Conservation (phyloP, 2,113 vertebrate genomes). For the Spea bombifrons region DNA sequence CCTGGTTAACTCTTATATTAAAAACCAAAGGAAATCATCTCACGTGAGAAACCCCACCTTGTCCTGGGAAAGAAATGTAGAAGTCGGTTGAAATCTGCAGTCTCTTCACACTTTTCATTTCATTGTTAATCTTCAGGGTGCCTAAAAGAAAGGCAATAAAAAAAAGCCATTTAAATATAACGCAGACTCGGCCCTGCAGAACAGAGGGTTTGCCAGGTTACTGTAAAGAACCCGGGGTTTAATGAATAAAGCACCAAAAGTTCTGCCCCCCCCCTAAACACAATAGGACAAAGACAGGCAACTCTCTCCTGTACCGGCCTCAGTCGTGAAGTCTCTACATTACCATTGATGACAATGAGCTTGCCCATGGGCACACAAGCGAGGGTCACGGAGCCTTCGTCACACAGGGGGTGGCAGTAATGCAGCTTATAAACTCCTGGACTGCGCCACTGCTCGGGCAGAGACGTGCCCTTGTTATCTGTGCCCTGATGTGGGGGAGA, state of each 20-base stretch:
- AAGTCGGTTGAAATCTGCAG: slow-evolving; percentile 74
- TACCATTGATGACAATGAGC: slow-evolving; percentile 81
- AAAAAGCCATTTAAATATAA: too few relatives aligned
- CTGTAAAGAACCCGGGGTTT: too few relatives aligned
- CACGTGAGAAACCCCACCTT: slow-evolving; percentile 65
- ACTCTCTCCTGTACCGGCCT: too few relatives aligned
- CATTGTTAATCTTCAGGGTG: slow-evolving; percentile 73
- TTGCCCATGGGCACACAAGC: slow-evolving; percentile 81
- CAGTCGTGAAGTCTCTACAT: neutral
- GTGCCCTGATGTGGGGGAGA: slow-evolving; percentile 58
- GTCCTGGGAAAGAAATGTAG: slow-evolving; percentile 69
- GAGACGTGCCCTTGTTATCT: slow-evolving; percentile 64
- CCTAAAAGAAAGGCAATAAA: slow-evolving; percentile 61
- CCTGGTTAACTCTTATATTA: neutral
- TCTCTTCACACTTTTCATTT: slow-evolving; percentile 69
- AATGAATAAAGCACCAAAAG: too few relatives aligned
- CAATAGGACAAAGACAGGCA: too few relatives aligned
- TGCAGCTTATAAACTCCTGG: slow-evolving; percentile 74
- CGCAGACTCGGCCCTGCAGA: too few relatives aligned
- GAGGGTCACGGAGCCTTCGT: slow-evolving; percentile 68
- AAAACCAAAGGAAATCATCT: neutral
- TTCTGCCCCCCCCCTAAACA: too few relatives aligned
- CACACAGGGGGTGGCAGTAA: slow-evolving; percentile 83
- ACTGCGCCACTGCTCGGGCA: slow-evolving; percentile 83
- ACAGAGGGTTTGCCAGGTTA: neutral